Evolutionary conservation across 2,797 vertebrate species (phyloP).

Genomic region (Holocentrus rufus): DNA sequence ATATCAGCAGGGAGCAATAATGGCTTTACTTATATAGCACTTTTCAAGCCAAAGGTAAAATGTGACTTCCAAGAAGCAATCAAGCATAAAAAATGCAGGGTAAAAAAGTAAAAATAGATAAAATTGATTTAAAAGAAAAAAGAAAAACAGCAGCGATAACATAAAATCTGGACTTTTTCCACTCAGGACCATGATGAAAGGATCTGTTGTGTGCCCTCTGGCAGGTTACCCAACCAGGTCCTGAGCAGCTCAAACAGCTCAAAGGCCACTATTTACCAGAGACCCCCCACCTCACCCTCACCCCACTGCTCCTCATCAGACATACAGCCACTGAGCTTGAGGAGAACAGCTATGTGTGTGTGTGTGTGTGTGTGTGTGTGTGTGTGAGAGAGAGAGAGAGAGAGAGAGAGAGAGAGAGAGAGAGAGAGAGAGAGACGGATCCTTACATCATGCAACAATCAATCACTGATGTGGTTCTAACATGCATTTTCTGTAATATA

Average conservation of each 20-base stretch:
- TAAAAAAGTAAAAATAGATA: neutral
- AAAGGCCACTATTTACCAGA: slow-evolving; percentile 21
- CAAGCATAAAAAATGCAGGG: neutral
- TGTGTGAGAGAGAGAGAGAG: no score
- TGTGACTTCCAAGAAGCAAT: slow-evolving; percentile 9
- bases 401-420: no score
- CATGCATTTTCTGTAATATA: no score
- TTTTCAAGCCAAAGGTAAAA: slow-evolving; percentile 1
- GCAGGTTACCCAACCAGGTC: slow-evolving; percentile 12
- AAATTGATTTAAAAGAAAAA: slow-evolving; percentile 4
- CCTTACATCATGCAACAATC: no score
- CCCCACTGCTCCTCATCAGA: no score
- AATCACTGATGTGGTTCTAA: no score
- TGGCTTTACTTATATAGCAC: slow-evolving; percentile 1
- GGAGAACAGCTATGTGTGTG: no score
- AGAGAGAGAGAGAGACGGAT: no score
- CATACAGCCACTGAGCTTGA: no score
- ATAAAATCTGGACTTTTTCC: neutral
- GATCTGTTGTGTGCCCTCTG: slow-evolving; percentile 16
- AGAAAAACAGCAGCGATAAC: neutral
- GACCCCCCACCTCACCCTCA: neutral
- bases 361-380: no score
- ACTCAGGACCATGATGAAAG: slow-evolving; percentile 25
- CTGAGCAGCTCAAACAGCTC: slow-evolving; percentile 12
- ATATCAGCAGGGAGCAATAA: slow-evolving; percentile 20